Conservation (phyloP, 2,888 invertebrate genomes). For the Autographa gamma region DNA sequence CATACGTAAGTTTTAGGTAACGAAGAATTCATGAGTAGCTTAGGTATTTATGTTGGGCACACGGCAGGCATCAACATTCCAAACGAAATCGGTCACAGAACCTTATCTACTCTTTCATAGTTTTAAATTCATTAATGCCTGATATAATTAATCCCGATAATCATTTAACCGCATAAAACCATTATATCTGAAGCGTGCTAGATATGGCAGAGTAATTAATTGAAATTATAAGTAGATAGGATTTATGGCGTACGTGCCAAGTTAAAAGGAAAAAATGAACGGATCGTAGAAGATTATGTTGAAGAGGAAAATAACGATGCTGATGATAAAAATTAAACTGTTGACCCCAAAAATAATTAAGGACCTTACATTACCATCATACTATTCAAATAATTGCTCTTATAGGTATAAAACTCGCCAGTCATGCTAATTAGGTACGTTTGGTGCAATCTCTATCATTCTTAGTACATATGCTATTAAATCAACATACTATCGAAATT, state of each 20-base stretch:
- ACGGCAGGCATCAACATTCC: background rate
- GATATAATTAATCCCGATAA: background rate
- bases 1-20: too few relatives aligned
- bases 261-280: background rate
- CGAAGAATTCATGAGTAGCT: too few relatives aligned
- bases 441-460: too few relatives aligned
- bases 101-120: background rate
- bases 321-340: background rate
- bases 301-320: too few relatives aligned
- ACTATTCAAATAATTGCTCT: too few relatives aligned
- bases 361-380: too few relatives aligned
- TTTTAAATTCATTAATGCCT: background rate
- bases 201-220: background rate
- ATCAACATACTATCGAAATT: too few relatives aligned
- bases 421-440: too few relatives aligned
- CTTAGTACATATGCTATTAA: too few relatives aligned
- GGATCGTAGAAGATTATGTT: background rate
- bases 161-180: background rate
- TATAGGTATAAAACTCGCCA: too few relatives aligned
- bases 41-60: too few relatives aligned
- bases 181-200: slow-evolving; percentile 1
- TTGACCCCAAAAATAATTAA: too few relatives aligned
- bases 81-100: background rate
- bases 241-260: slow-evolving; percentile 2
- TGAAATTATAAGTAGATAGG: background rate